These are phyloP conservation scores for Melopsittacus undulatus DNA, from an alignment of 2,797 vertebrate species.

Conservation along the genomic window DNA sequence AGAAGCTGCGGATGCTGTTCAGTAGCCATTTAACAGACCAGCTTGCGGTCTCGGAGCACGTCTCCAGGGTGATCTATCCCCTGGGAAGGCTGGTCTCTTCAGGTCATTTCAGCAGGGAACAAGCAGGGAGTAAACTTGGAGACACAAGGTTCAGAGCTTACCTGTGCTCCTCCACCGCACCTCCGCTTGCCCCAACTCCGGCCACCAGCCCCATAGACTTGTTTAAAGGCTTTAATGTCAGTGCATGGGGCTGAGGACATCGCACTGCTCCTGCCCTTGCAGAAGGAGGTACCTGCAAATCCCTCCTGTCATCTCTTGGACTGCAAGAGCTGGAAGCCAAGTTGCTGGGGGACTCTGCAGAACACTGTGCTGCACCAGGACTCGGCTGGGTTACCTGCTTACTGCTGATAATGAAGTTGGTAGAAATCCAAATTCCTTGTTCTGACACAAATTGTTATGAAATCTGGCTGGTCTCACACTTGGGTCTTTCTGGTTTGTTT, in stretches of 20 bases:
- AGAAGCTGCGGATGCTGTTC: not conserved
- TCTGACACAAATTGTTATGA: not conserved
- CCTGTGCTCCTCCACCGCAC: not conserved
- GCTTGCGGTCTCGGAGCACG: accelerated
- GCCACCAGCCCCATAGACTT: accelerated
- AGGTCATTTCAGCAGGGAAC: not conserved
- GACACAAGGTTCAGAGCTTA: not conserved
- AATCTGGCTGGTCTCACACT: not conserved
- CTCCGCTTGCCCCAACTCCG: accelerated
- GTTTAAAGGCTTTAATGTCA: not conserved
- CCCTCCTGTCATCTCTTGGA: not conserved
- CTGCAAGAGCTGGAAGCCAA: not conserved
- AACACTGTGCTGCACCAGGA: not conserved
- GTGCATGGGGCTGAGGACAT: not conserved
- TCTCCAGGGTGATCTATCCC: not conserved
- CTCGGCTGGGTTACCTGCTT: not conserved
- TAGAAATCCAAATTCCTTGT: not conserved
- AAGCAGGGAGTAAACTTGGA: accelerated
- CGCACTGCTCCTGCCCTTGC: accelerated
- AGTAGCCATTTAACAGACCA: not conserved
- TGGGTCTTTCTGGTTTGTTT: not conserved
- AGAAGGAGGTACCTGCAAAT: not conserved
- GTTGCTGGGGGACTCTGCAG: not conserved
- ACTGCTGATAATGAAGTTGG: not conserved
- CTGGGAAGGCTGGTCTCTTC: not conserved